Conservation (phyloP, 2,113 vertebrate species). For the Callipepla squamata region DNA sequence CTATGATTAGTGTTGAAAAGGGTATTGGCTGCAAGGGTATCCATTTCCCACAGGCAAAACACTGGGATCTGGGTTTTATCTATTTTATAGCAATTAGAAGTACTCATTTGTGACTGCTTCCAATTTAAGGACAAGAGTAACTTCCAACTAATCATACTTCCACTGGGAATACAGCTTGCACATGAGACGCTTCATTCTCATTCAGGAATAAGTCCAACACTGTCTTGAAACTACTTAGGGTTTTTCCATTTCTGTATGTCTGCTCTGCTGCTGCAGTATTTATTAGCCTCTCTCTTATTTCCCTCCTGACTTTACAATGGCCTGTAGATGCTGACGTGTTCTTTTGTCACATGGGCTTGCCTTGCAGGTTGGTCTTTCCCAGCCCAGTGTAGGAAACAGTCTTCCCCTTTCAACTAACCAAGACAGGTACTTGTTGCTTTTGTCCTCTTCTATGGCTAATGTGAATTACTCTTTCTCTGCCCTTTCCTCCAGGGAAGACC, state of each 20-base stretch:
- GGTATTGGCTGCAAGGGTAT: neutral
- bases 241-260: neutral
- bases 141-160: slow-evolving; percentile 6
- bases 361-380: neutral
- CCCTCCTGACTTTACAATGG: slow-evolving; percentile 23
- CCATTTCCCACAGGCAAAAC: neutral
- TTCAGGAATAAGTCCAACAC: neutral
- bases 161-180: neutral
- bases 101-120: neutral
- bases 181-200: neutral
- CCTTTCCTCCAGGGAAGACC: neutral
- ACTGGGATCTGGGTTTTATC: neutral
- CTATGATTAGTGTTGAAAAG: neutral
- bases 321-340: neutral
- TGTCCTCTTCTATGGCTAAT: neutral
- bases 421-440: neutral
- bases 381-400: neutral
- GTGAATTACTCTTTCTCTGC: neutral
- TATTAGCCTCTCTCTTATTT: slow-evolving; percentile 8
- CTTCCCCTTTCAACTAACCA: neutral
- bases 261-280: neutral
- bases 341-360: neutral
- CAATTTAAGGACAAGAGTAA: neutral
- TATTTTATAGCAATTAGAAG: neutral
- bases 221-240: neutral